phyloP scores from a whole-genome alignment of 2,797 vertebrate species.

The Astyanax mexicanus region DNA sequence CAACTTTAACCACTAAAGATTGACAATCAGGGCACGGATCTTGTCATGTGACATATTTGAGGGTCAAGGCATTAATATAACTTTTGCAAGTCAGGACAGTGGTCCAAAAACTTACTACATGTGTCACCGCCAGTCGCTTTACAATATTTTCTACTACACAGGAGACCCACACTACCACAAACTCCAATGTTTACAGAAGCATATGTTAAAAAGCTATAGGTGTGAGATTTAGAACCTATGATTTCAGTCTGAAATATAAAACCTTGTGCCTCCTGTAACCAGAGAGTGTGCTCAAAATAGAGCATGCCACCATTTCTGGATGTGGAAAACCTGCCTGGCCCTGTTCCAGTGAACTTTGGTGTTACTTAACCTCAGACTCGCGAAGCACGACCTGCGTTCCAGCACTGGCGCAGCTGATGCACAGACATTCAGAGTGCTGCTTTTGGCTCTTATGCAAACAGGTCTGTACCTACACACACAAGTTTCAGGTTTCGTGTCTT shows the following conservation, averaged over 20 bases:
- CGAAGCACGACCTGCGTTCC: conserved; percentile 28
- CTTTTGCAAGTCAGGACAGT: too few relatives aligned
- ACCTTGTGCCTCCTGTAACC: background rate
- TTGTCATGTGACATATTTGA: background rate
- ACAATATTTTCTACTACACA: background rate
- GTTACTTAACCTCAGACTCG: conserved; percentile 69
- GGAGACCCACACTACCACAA: background rate
- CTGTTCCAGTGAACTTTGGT: conserved; percentile 66
- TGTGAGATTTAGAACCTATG: background rate
- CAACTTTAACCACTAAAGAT: too few relatives aligned
- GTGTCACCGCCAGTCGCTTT: background rate
- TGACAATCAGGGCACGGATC: too few relatives aligned
- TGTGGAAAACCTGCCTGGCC: conserved; percentile 61
- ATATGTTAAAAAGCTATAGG: background rate
- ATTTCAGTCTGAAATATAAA: background rate
- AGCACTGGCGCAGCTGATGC: conserved; percentile 36
- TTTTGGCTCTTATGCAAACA: conserved; percentile 14
- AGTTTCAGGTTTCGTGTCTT: background rate
- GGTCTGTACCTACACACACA: background rate
- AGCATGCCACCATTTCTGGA: conserved; percentile 31
- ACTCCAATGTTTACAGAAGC: background rate
- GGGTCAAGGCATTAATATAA: too few relatives aligned
- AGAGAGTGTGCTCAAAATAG: conserved; percentile 1
- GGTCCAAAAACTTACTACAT: too few relatives aligned
- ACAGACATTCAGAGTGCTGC: background rate